Conservation (phyloP, 2,797 vertebrate species). For the Psittacula echo region DNA sequence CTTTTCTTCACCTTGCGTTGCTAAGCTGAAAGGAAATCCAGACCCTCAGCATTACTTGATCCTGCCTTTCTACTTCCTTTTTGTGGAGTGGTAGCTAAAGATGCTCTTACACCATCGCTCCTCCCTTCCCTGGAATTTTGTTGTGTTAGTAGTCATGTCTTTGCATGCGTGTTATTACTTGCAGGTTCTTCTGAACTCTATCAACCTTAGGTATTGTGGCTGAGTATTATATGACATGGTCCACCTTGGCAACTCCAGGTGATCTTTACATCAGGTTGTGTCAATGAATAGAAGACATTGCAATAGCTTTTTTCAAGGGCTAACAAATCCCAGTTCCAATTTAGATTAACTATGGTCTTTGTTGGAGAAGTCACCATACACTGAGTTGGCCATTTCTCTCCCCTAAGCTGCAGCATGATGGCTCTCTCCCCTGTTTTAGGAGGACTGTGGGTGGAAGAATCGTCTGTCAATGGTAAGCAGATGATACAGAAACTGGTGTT, state of each 20-base stretch:
- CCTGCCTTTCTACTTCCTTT: neutral
- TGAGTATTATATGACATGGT: fast-evolving
- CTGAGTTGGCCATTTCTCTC: neutral
- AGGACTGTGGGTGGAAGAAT: neutral
- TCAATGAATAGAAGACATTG: neutral
- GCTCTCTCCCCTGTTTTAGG: neutral
- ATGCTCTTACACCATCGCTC: fast-evolving
- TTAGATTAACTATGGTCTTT: neutral
- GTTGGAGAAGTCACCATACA: neutral
- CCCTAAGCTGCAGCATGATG: neutral
- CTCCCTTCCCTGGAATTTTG: neutral
- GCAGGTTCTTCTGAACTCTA: neutral
- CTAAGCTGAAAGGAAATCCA: neutral
- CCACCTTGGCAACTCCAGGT: neutral
- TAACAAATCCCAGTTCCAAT: neutral
- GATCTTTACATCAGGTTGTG: neutral
- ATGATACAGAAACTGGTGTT: neutral
- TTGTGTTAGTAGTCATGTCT: neutral
- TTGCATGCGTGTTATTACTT: neutral
- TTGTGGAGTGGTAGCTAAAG: neutral
- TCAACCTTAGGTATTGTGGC: neutral
- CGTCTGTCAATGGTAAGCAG: neutral
- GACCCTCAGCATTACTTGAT: neutral
- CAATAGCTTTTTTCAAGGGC: neutral
- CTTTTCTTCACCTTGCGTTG: neutral